Base-by-base conservation (phyloP, 1,140 invertebrate species). In the Acromyrmex echinatior region DNA sequence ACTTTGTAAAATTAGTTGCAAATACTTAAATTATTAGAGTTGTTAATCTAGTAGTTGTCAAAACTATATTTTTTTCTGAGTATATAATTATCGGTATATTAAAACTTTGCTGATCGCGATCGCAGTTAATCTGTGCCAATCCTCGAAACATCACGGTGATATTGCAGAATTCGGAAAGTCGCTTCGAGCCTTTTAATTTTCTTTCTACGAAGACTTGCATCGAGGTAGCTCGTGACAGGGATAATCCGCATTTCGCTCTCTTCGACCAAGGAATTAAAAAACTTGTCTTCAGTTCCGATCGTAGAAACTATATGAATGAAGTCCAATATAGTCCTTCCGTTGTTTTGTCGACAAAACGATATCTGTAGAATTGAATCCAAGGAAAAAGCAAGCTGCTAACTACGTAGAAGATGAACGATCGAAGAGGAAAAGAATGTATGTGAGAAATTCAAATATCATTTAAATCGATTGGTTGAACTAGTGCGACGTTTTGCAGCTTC, bases 331-430 rank as follows among this genome's bases (percentile, higher is more conserved):
- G 28, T 53, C 62, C n/a, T 6, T 9, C 3, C 21, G 31, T 65
- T 3, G 25, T 78, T 28, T 51, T 18, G 14, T 25, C 1, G 31
- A 18, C 7, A 4, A 35, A 62, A 28, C 14, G 12, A 51, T 31
- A 16, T 51, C 12, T 3, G 9, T 82, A 71, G 39, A 51, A 78
- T 65, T 21, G 39, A 70, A 53, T 31, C 21, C 9, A 58, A 31
- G 16, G 7, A 39, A 68, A 14, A 10, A 16, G 39, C 51, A 56
- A 66, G 2, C 6, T 25, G n/a, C 31, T 5, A 35, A 35, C 4
- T 88, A 70, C 77, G 84, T 70, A 56, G 51, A 71, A 65, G 45
- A 71, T 45, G 16, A 87, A 49, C 49, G n/a, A 91, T 68, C 63
- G 58, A 86, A 21, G 4, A 21, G 39, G 25, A 18, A 74, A 31